Evolutionary conservation across 2,797 vertebrate species (phyloP).

Genomic region (Cossypha polioptera): DNA sequence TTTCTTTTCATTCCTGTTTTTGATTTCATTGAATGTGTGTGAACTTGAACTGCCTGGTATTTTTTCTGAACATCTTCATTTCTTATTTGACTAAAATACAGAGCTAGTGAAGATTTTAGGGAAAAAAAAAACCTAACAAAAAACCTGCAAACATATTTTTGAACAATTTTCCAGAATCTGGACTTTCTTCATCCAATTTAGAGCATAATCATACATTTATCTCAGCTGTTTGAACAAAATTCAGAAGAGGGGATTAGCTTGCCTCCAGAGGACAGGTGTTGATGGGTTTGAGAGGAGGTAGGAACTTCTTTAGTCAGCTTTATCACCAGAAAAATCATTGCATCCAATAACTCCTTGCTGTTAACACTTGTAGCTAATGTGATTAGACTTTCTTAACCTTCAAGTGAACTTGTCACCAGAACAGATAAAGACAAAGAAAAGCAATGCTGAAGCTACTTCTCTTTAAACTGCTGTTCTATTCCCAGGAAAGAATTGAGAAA

Average conservation of each 20-base stretch:
- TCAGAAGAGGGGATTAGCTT: not conserved
- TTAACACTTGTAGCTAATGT: not conserved
- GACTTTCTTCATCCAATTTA: not conserved
- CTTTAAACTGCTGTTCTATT: not conserved
- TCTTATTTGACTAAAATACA: not conserved
- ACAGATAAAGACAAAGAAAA: slow-evolving; percentile 4
- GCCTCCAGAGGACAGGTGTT: not conserved
- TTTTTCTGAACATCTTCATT: not conserved
- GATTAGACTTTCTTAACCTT: not conserved
- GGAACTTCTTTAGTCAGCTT: not conserved
- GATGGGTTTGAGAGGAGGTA: not conserved
- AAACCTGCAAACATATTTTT: not conserved
- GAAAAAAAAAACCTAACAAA: not conserved
- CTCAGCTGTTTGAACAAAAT: not conserved
- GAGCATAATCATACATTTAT: not conserved
- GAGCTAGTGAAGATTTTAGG: not conserved
- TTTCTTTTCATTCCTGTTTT: not conserved
- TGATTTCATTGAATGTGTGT: not conserved
- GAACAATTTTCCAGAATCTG: not conserved
- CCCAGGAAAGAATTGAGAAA: not conserved
- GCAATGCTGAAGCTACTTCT: not conserved
- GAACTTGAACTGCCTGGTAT: not conserved
- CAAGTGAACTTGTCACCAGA: not conserved
- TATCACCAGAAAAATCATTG: not conserved
- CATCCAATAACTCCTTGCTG: not conserved